Evolutionary conservation across 2,888 invertebrate genomes (phyloP).

Genomic region (Opisthograptis luteolata): DNA sequence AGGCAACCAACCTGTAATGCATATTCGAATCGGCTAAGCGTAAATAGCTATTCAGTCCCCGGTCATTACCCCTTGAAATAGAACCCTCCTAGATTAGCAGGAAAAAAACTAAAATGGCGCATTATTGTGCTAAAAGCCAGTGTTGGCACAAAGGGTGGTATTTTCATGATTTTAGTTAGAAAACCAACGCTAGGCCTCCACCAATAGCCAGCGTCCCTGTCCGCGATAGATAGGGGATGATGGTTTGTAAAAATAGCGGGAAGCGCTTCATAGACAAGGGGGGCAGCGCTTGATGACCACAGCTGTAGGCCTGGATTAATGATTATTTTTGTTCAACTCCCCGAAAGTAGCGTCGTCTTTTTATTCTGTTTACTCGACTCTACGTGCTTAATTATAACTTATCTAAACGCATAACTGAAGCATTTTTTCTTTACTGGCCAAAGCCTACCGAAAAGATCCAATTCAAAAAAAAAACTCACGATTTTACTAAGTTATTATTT

Average conservation of each 20-base stretch:
- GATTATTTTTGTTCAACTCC: neutral
- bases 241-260: conserved; percentile 51
- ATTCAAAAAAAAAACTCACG: no score
- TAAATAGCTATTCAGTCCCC: conserved; percentile 51
- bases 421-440: no score
- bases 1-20: neutral
- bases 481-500: no score
- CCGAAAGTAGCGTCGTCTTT: no score
- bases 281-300: conserved; percentile 12
- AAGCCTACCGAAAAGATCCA: no score
- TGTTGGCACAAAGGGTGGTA: conserved; percentile 72
- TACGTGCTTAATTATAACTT: no score
- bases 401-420: no score
- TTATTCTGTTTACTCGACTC: no score
- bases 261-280: conserved; percentile 70
- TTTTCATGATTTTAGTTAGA: conserved; percentile 70
- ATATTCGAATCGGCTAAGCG: conserved; percentile 41
- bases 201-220: conserved; percentile 64
- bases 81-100: conserved; percentile 71
- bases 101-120: conserved; percentile 70
- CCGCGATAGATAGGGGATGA: conserved; percentile 73
- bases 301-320: neutral
- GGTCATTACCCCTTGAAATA: conserved; percentile 67
- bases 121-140: conserved; percentile 70
- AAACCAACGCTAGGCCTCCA: conserved; percentile 57